Percentiles rank a stretch among this genome's conserved stretches.
These are phyloP conservation scores for Catocala fraxini DNA, from an alignment of 2,888 invertebrate species.

Conservation along the genomic window DNA sequence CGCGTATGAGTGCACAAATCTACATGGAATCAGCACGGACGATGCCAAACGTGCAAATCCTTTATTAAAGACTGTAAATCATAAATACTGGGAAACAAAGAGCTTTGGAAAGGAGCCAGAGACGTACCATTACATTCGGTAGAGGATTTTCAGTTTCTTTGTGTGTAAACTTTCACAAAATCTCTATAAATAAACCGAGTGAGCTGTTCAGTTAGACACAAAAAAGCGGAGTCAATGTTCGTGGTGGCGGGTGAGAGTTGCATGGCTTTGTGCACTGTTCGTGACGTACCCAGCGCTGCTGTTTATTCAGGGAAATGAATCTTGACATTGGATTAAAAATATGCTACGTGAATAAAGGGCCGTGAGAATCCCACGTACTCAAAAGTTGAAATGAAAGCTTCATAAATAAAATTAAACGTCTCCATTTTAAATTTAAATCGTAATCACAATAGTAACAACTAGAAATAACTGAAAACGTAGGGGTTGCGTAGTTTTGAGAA, in stretches of 20 bases:
- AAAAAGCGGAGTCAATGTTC: slow-evolving; percentile 65
- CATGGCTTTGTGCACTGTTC: slow-evolving; percentile 44
- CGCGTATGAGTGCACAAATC: slow-evolving; percentile 16
- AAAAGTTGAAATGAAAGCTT: neutral
- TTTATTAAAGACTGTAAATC: slow-evolving; percentile 63
- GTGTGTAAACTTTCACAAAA: slow-evolving; percentile 65
- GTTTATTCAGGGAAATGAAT: slow-evolving; percentile 38
- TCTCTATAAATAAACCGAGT: slow-evolving; percentile 49
- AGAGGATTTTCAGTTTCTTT: slow-evolving; percentile 67
- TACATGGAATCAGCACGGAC: slow-evolving; percentile 26
- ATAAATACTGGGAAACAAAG: slow-evolving; percentile 74
- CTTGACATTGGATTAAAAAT: slow-evolving; percentile 48
- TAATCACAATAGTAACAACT: too few species aligned
- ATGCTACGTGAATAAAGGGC: slow-evolving; percentile 6
- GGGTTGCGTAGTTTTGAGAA: too few species aligned
- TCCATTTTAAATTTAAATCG: too few species aligned
- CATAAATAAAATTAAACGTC: too few species aligned
- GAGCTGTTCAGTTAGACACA: slow-evolving; percentile 43
- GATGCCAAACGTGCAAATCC: slow-evolving; percentile 26
- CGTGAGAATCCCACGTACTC: slow-evolving; percentile 5
- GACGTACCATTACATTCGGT: slow-evolving; percentile 53
- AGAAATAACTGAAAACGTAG: too few species aligned
- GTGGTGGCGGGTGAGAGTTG: slow-evolving; percentile 34
- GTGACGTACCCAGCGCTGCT: slow-evolving; percentile 25
- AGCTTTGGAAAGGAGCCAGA: slow-evolving; percentile 71